Conservation (phyloP, 2,797 vertebrate species). For the Ctenosaura bakeri region DNA sequence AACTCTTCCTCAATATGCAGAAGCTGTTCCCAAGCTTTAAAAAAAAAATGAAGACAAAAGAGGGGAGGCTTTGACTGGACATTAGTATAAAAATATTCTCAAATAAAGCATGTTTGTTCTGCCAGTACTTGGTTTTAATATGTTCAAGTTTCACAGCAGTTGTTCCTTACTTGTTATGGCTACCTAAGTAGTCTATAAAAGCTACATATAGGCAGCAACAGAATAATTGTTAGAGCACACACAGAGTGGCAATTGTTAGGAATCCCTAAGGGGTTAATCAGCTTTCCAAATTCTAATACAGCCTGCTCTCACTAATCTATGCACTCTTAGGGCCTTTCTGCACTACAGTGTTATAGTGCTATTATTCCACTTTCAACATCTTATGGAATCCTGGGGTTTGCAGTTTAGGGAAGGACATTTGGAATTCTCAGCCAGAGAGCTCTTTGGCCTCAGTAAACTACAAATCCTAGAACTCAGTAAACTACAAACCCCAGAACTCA, state of each 20-base stretch:
- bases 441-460: no score
- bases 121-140: neutral
- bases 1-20: neutral
- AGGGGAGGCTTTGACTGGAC: neutral
- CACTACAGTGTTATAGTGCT: no score
- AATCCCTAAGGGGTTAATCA: neutral
- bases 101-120: neutral
- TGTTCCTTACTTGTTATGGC: neutral
- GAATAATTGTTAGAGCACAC: neutral
- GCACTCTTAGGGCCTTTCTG: no score
- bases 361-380: no score
- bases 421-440: no score
- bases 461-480: no score
- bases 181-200: no score
- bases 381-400: no score
- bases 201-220: neutral
- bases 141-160: neutral
- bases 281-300: neutral
- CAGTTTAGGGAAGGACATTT: no score
- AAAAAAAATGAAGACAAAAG: neutral
- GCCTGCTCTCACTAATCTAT: neutral
- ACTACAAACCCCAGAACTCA: no score
- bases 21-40: neutral
- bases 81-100: neutral
- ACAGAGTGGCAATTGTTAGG: neutral